These are phyloP conservation scores for Tyto alba DNA, from an alignment of 2,113 vertebrate species.

Conservation along the genomic window DNA sequence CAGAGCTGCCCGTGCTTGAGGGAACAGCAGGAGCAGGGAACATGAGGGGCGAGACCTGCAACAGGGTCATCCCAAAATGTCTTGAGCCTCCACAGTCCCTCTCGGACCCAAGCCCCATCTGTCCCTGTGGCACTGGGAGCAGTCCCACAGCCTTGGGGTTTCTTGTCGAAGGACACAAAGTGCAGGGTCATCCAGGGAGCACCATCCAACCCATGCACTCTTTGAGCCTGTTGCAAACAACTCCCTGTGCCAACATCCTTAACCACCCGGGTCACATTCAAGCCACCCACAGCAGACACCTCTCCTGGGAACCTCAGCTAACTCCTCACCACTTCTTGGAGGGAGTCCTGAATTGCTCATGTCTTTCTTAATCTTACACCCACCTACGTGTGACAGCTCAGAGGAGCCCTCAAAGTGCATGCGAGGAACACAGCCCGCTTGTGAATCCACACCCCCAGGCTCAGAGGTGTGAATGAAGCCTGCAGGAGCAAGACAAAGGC, in stretches of 20 bases:
- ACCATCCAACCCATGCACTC: fast-evolving
- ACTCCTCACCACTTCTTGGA: not conserved
- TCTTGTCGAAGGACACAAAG: not conserved
- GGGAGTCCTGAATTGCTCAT: not conserved
- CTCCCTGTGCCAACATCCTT: fast-evolving
- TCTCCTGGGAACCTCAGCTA: not conserved
- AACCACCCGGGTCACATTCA: fast-evolving
- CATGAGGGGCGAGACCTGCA: not conserved
- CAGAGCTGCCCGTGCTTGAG: not conserved
- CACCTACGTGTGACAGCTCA: not conserved
- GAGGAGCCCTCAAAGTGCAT: not conserved
- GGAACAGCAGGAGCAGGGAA: not conserved
- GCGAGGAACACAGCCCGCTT: fast-evolving
- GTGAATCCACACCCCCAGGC: not conserved
- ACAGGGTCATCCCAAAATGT: not conserved
- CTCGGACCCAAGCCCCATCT: not conserved
- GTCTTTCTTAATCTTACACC: not conserved
- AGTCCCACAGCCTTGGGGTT: not conserved
- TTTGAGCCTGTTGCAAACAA: not conserved
- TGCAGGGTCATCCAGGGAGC: not conserved
- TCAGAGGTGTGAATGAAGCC: not conserved
- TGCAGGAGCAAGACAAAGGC: not conserved
- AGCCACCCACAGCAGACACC: not conserved
- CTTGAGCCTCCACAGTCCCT: not conserved
- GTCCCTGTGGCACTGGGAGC: not conserved